Conservation (phyloP, 2,113 vertebrate species). For the Apteryx owenii region DNA sequence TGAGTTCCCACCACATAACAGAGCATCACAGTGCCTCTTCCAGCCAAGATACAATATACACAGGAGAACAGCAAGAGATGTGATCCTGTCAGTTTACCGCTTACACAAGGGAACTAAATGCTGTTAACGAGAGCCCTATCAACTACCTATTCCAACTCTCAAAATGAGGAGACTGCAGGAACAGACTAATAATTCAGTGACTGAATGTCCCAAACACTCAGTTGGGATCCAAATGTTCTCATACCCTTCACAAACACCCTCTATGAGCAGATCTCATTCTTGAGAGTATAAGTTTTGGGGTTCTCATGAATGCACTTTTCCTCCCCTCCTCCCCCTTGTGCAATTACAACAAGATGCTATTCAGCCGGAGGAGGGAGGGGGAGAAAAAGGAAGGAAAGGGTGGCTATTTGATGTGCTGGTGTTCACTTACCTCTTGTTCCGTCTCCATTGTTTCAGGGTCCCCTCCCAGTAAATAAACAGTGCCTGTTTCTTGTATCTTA, state of each 20-base stretch:
- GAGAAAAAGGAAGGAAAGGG: slow-evolving; percentile 39
- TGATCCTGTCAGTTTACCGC: background rate
- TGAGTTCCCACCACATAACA: background rate
- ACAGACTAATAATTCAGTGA: background rate
- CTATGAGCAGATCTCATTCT: background rate
- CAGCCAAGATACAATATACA: background rate
- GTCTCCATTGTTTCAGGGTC: background rate
- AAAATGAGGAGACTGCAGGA: background rate
- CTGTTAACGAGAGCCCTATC: background rate
- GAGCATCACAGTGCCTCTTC: background rate
- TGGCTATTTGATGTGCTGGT: background rate
- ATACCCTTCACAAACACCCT: rapidly evolving
- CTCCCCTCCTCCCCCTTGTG: background rate
- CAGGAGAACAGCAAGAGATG: background rate
- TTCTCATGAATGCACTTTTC: background rate
- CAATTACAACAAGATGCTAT: background rate
- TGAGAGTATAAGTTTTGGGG: rapidly evolving
- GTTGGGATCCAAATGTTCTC: background rate
- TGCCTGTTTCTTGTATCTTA: background rate
- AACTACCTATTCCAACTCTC: background rate
- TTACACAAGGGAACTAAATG: background rate
- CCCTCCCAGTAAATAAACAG: slow-evolving; percentile 10
- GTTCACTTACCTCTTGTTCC: background rate
- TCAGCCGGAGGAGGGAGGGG: background rate
- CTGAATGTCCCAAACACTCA: background rate